Percentiles rank a stretch among this genome's conserved stretches.
Conservation (phyloP, 2,888 invertebrate genomes). For the Acleris laterana region DNA sequence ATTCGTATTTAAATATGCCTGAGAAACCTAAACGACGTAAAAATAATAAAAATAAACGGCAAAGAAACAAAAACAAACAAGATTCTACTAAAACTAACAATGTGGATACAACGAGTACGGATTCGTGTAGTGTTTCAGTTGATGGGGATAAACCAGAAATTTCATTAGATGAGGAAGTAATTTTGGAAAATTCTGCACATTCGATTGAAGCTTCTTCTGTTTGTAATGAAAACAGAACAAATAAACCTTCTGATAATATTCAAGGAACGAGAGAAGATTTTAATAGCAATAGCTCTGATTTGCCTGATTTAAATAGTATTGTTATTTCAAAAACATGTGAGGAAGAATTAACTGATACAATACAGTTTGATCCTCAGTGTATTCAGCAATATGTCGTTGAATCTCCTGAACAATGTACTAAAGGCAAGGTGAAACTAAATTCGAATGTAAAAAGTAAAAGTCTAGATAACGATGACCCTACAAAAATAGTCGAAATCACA, state of each 20-base stretch:
- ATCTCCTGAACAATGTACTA: constrained; percentile 67
- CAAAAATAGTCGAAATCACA: constrained; percentile 73
- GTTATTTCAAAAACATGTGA: constrained; percentile 20
- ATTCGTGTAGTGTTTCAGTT: constrained; percentile 44
- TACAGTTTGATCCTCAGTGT: constrained; percentile 29
- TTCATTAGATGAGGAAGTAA: constrained; percentile 19
- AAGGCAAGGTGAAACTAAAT: constrained; percentile 63
- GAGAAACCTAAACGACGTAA: constrained; percentile 74
- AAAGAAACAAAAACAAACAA: constrained; percentile 66
- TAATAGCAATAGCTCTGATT: constrained; percentile 55
- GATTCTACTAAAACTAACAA: constrained; percentile 54
- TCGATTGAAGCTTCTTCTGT: constrained; percentile 11
- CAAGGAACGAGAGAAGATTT: constrained; percentile 50
- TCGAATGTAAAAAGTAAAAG: constrained; percentile 75
- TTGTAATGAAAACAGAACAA: constrained; percentile 16
- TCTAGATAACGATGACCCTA: constrained; percentile 74
- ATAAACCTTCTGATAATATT: constrained; percentile 30
- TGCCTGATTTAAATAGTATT: constrained; percentile 33
- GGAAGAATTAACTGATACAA: constrained; percentile 9
- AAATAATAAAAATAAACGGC: constrained; percentile 78
- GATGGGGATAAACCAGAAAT: constrained; percentile 35
- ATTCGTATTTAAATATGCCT: constrained; percentile 66
- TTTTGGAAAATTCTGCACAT: constrained; percentile 15
- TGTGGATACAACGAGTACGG: constrained; percentile 49
- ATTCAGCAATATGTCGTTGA: constrained; percentile 67